A percentile compares a stretch with the other conserved stretches of the same genome.
These are phyloP conservation scores for Eublepharis macularius DNA, from an alignment of 2,113 vertebrate species.

Conservation along the genomic window DNA sequence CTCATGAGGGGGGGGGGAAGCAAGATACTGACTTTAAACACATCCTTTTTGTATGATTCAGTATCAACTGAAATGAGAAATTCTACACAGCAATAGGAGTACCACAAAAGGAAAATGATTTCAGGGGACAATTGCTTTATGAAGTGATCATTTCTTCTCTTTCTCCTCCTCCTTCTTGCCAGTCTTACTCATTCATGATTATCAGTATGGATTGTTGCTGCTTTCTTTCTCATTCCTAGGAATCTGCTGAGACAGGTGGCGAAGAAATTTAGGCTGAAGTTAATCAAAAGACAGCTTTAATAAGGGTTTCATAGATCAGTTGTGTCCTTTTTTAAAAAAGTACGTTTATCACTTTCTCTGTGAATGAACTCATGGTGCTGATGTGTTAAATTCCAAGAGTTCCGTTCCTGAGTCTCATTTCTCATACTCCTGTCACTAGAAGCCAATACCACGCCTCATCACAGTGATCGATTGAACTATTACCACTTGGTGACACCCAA, in stretches of 20 bases:
- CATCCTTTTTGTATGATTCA: not conserved
- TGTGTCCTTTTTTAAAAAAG: conserved; percentile 1
- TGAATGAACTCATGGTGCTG: conserved; percentile 60
- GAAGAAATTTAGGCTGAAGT: conserved; percentile 12
- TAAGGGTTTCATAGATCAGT: not conserved
- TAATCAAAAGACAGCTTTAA: conserved; percentile 5
- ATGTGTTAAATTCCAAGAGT: conserved; percentile 71
- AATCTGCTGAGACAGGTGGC: not conserved
- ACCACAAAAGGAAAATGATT: not conserved
- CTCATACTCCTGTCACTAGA: conserved; percentile 72
- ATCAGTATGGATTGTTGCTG: not conserved
- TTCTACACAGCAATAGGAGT: not conserved
- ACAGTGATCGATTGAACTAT: conserved; percentile 78
- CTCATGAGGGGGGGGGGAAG: not conserved
- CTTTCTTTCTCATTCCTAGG: not conserved
- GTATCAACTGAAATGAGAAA: not conserved
- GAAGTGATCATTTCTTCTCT: not conserved
- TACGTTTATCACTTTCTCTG: conserved; percentile 15
- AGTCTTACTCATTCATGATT: not conserved
- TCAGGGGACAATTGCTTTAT: not conserved
- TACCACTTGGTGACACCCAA: conserved; percentile 75
- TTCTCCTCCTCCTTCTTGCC: not conserved
- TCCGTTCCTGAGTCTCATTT: conserved; percentile 70
- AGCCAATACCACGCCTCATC: conserved; percentile 77
- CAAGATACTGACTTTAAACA: not conserved